Evolutionary conservation across 1,140 invertebrate genomes (phyloP), one percentile per base, ranked within the genome.

Genomic region (Drosophila kepulauana): DNA sequence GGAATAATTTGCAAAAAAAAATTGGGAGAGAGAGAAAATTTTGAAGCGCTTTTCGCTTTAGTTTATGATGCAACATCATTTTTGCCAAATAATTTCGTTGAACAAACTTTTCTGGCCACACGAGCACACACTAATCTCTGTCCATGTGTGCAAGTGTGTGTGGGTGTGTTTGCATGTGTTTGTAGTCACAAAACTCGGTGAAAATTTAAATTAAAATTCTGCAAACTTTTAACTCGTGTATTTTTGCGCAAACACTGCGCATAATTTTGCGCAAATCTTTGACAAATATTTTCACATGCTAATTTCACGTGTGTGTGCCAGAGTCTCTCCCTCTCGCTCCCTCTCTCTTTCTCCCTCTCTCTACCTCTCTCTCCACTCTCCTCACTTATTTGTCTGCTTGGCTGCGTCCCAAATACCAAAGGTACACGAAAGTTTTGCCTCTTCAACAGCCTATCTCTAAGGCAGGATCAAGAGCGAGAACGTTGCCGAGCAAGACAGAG

Each of bases 221-320:
- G 77, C 70, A 88, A 87, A 87, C 66, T 87, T 87, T 88, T 63
- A 69, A 73, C 41, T 75, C 72, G 45, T 76, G 61, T 79, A 56
- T 87, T 81, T 88, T 87, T 86, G 77, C 54, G 77, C 84, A 87
- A 88, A 87, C 84, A 87, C 84, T 87, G 84, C 84, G 84, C 84
- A 87, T 87, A 87, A 87, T 87, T 87, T 88, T 87, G 69, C 73
- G 78, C 84, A 88, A 87, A 87, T 87, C 84, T 87, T 87, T 88
- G 79, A 88, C 84, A 88, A 87, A 87, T 87, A 87, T 87, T 87
- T 87, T 84, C 84, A 82, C 84, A 87, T 87, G 84, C 84, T 87
- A 87, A 87, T 87, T 87, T 87, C 84, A 87, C 80, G 82, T 86
- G 79, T 64, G 80, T 16, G 20, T 25, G 20, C 20, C 20, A 25